Evolutionary conservation across 2,888 invertebrate genomes (phyloP).

Genomic region (Cabera pusaria): DNA sequence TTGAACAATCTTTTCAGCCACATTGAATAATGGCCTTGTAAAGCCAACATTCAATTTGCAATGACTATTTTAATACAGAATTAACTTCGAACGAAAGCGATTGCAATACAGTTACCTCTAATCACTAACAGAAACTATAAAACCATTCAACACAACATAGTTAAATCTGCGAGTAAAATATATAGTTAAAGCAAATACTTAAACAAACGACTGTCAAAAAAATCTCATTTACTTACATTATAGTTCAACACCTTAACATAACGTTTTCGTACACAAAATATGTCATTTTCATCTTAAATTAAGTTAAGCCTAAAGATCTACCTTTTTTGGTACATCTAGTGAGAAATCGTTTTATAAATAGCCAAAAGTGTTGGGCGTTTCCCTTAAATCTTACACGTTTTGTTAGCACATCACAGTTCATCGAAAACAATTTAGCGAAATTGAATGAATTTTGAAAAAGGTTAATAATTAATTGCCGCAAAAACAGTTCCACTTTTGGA

Average conservation of each 20-base stretch:
- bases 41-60: no score
- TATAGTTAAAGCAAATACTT: constrained; percentile 70
- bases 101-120: no score
- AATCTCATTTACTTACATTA: constrained; percentile 43
- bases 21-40: no score
- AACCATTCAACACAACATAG: constrained; percentile 58
- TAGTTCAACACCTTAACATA: constrained; percentile 34
- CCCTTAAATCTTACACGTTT: constrained; percentile 45
- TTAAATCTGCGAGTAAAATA: constrained; percentile 62
- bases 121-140: constrained; percentile 47
- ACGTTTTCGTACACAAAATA: constrained; percentile 74
- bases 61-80: no score
- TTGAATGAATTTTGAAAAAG: constrained; percentile 48
- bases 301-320: constrained; percentile 30
- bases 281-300: constrained; percentile 70
- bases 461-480: no score
- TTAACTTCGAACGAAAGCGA: no score
- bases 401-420: constrained; percentile 78
- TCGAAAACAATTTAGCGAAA: constrained; percentile 46
- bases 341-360: constrained; percentile 32
- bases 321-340: constrained; percentile 20
- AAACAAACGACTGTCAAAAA: constrained; percentile 55
- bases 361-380: constrained; percentile 38
- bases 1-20: no score
- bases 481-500: no score